These are phyloP conservation scores for Formica aserva DNA, from an alignment of 2,888 invertebrate genomes.

Conservation along the genomic window DNA sequence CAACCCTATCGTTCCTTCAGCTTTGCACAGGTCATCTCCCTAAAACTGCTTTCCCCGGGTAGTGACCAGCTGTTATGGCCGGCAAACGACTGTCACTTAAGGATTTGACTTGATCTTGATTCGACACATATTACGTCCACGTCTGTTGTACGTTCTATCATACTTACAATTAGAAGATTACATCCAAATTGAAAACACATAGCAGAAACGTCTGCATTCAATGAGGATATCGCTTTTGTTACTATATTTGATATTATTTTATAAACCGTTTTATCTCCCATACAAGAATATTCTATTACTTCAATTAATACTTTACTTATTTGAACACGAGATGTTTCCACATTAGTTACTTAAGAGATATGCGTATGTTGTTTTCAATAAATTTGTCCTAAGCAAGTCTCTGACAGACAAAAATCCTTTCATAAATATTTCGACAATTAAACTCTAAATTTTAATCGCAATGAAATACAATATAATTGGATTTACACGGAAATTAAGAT, in stretches of 20 bases:
- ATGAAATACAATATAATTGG: background rate
- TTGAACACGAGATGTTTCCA: background rate
- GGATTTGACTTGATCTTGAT: slow-evolving; percentile 71
- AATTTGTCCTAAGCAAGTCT: background rate
- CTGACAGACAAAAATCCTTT: background rate
- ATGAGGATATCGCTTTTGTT: background rate
- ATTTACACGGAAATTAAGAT: slow-evolving; percentile 7
- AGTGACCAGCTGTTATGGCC: slow-evolving; percentile 83
- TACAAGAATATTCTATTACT: background rate
- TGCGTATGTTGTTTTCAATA: background rate
- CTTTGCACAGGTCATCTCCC: slow-evolving; percentile 66
- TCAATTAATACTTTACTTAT: background rate
- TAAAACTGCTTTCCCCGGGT: slow-evolving; percentile 62
- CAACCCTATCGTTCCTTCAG: slow-evolving; percentile 74
- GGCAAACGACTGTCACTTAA: slow-evolving; percentile 74
- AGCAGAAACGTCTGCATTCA: background rate
- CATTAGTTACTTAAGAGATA: background rate
- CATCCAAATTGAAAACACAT: slow-evolving; percentile 33
- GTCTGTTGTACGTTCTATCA: slow-evolving; percentile 47
- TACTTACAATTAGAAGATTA: slow-evolving; percentile 40
- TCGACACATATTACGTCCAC: slow-evolving; percentile 65
- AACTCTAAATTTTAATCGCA: background rate
- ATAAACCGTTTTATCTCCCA: background rate
- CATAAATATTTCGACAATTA: background rate
- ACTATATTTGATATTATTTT: background rate